These are phyloP conservation scores for Brenthis ino DNA, from an alignment of 2,888 invertebrate genomes.

Conservation along the genomic window DNA sequence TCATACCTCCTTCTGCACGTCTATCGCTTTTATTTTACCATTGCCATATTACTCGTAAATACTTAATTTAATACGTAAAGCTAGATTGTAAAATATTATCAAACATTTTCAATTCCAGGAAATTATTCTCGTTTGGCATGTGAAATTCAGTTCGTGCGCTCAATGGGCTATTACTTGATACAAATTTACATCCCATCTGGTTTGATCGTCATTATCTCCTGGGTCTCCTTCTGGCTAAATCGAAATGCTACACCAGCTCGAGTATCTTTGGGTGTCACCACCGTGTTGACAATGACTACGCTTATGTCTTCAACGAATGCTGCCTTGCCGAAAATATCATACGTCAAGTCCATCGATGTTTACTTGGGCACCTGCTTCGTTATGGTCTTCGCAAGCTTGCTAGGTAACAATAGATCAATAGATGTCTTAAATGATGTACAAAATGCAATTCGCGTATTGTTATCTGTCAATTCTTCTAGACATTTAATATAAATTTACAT, in stretches of 20 bases:
- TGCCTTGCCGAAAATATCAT: slow-evolving; percentile 98
- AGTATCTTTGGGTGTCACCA: slow-evolving; percentile 96
- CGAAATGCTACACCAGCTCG: slow-evolving; percentile 96
- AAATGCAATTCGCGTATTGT: slow-evolving; percentile 9
- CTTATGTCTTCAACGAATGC: slow-evolving; percentile 98
- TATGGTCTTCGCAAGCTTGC: slow-evolving; percentile 98
- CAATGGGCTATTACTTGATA: slow-evolving; percentile 99
- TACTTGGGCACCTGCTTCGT: slow-evolving; percentile 99
- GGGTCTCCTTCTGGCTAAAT: slow-evolving; percentile 98
- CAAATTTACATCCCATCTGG: slow-evolving; percentile 99
- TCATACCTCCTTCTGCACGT: slow-evolving; percentile 47
- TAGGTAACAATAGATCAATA: slow-evolving; percentile 84
- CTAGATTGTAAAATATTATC: not conserved
- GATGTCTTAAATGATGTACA: slow-evolving; percentile 9
- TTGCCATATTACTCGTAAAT: slow-evolving; percentile 4
- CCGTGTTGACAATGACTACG: slow-evolving; percentile 98
- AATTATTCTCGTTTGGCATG: slow-evolving; percentile 97
- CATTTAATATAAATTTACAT: not conserved
- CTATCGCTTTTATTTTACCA: slow-evolving; percentile 42
- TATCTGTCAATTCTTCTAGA: not conserved
- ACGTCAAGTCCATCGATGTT: slow-evolving; percentile 98
- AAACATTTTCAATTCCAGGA: slow-evolving; percentile 83
- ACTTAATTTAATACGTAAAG: not conserved
- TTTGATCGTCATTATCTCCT: slow-evolving; percentile 97
- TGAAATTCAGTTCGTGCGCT: slow-evolving; percentile 97